Base-by-base conservation (phyloP, 2,113 vertebrate species). In the Xenopus tropicalis region DNA sequence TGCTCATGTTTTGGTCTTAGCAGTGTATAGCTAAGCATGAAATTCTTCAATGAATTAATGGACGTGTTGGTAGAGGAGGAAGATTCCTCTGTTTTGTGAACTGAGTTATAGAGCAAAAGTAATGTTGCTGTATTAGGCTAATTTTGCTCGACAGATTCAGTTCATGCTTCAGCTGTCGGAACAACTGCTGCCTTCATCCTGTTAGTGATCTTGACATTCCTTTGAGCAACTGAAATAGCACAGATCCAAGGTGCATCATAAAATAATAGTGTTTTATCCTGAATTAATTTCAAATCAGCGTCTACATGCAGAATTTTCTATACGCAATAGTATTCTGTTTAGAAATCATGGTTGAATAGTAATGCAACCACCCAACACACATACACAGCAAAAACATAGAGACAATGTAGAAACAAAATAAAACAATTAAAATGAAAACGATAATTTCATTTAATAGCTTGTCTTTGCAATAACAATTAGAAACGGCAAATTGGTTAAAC, bases 101-200 rank as follows among this genome's bases (percentile, higher is more conserved):
- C 16, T 70, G 25, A 79, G 79, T 84, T 84, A 85, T 87, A 85
- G 80, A 84, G 74, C 83, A 82, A 80, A 79, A 84, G 21, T 66
- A 81, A 80, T 84, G 85, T 83, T 69, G 79, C 82, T 81, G 79
- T 83, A 86, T 83, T 88, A 83, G 80, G 77, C 81, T 89, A 85
- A 89, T 89, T 87, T 87, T 54, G 5, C 77, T 64, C 66, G 87
- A 88, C 87, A 86, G 82, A 87, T 88, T 88, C 80, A 85, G 86
- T 88, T 88, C 86, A 86, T 84, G 83, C 79, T 84, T 87, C 84
- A 85, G 72, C 82, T 89, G 85, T 83, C 81, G 71, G 82, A 86
- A 78, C 78, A 80, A 82, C 78, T 81, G 76, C 81, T 84, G 81
- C 72, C 21, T 85, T 84, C 77, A 61, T 80, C 70, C 43, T 78